phyloP scores from a whole-genome alignment of 2,888 invertebrate genomes.

The Philopedon plagiatum region DNA sequence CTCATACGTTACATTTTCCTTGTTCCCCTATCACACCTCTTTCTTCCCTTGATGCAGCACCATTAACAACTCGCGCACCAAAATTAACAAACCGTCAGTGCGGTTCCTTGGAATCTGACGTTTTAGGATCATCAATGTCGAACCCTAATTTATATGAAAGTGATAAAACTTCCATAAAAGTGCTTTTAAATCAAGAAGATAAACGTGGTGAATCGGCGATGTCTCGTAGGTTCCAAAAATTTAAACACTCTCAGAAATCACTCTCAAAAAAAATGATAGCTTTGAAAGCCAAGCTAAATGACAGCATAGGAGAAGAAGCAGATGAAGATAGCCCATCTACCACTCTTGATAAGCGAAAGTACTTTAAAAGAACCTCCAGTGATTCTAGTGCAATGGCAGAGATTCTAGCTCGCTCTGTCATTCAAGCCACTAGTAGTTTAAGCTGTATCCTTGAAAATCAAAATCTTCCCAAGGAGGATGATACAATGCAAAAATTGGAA shows the following conservation, averaged over 20 bases:
- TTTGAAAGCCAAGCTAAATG: slow-evolving; percentile 73
- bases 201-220: slow-evolving; percentile 71
- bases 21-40: slow-evolving; percentile 41
- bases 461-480: slow-evolving; percentile 63
- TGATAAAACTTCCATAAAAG: slow-evolving; percentile 58
- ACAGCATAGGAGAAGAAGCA: slow-evolving; percentile 69
- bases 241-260: slow-evolving; percentile 75
- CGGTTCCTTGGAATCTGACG: slow-evolving; percentile 55
- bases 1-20: slow-evolving; percentile 48
- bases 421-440: slow-evolving; percentile 73
- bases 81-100: slow-evolving; percentile 58
- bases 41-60: slow-evolving; percentile 27
- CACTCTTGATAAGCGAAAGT: slow-evolving; percentile 69
- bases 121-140: slow-evolving; percentile 53
- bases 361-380: slow-evolving; percentile 68
- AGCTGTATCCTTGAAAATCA: slow-evolving; percentile 74
- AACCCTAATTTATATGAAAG: slow-evolving; percentile 55
- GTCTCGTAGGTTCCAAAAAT: slow-evolving; percentile 67
- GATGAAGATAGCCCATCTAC: slow-evolving; percentile 68
- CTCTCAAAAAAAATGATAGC: slow-evolving; percentile 76
- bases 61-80: slow-evolving; percentile 49
- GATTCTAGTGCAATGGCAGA: slow-evolving; percentile 76
- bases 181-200: slow-evolving; percentile 74
- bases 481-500: slow-evolving; percentile 55
- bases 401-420: slow-evolving; percentile 76